A percentile compares a stretch with the other conserved stretches of the same genome.
Conservation (phyloP, 1,140 invertebrate genomes). For the Lordiphosa clarofinis region DNA sequence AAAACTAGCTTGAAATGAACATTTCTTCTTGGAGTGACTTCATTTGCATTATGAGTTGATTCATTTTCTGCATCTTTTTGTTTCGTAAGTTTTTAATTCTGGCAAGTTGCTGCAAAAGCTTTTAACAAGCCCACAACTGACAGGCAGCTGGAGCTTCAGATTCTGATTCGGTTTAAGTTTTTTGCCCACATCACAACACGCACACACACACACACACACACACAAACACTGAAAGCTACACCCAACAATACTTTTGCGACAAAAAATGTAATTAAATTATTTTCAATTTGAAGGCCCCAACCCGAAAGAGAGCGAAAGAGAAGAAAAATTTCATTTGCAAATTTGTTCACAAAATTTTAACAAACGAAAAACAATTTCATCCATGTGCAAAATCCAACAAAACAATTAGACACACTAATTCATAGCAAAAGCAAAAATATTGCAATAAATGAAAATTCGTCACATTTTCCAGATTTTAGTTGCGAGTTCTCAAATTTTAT, state of each 20-base stretch:
- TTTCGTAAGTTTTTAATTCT: no score
- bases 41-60: no score
- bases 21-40: no score
- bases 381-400: conserved; percentile 28
- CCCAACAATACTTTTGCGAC: conserved; percentile 53
- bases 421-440: conserved; percentile 40
- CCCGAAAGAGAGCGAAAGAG: conserved; percentile 75
- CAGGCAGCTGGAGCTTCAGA: conserved; percentile 9
- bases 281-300: conserved; percentile 49
- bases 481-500: conserved; percentile 21
- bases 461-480: conserved; percentile 39
- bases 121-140: no score
- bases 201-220: conserved; percentile 16
- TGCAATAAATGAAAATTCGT: conserved; percentile 35
- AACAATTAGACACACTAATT: conserved; percentile 61
- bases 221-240: conserved; percentile 16
- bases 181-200: conserved; percentile 10
- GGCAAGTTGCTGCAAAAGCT: no score
- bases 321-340: conserved; percentile 72
- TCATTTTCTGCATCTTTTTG: no score
- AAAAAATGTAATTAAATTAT: conserved; percentile 48
- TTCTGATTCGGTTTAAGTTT: conserved; percentile 19
- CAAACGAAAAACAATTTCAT: conserved; percentile 30
- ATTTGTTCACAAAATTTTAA: conserved; percentile 25
- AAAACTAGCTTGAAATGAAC: no score